Conservation (phyloP, 2,113 vertebrate species). For the Rhinopomastus cyanomelas region DNA sequence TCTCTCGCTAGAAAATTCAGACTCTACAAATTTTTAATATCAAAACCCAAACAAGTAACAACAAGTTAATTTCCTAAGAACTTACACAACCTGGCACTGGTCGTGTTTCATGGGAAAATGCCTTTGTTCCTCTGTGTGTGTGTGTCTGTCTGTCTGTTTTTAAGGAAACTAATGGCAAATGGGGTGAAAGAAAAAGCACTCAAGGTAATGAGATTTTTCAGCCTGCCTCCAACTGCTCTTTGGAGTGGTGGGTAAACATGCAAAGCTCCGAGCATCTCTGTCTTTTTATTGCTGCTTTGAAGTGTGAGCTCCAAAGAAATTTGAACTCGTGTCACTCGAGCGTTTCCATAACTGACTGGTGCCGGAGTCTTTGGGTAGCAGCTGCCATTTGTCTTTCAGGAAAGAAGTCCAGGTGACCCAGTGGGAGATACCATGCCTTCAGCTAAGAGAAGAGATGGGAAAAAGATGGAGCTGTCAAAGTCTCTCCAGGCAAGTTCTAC, state of each 20-base stretch:
- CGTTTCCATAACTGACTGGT: conserved; percentile 9
- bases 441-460: background rate
- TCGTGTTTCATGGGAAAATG: conserved; percentile 43
- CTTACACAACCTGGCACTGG: background rate
- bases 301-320: conserved; percentile 17
- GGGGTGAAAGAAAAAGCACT: conserved; percentile 16
- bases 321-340: background rate
- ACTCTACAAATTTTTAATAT: conserved; percentile 28
- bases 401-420: background rate
- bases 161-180: conserved; percentile 19
- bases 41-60: conserved; percentile 44
- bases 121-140: background rate
- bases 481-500: background rate
- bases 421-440: background rate
- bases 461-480: background rate
- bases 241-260: conserved; percentile 49
- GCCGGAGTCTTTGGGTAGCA: background rate
- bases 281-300: conserved; percentile 46
- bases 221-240: conserved; percentile 19
- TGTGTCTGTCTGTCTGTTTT: background rate
- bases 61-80: conserved; percentile 25
- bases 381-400: background rate
- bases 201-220: conserved; percentile 42
- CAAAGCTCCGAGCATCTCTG: conserved; percentile 9
- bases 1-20: conserved; percentile 49